phyloP scores from a whole-genome alignment of 1,140 invertebrate species.

The Microplitis demolitor region DNA sequence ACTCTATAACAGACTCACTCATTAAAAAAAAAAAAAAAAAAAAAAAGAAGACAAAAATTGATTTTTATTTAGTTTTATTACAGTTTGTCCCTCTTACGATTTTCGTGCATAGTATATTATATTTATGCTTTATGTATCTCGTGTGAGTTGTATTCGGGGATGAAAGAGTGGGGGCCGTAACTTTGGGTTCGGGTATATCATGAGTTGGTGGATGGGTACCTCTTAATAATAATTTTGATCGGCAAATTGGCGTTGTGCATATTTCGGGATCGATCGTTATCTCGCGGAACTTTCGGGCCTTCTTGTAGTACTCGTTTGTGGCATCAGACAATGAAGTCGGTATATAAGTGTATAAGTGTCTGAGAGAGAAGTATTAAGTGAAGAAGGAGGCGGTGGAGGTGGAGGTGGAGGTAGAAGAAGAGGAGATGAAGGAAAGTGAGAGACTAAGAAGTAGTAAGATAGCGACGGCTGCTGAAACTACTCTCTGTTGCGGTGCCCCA shows the following conservation, averaged over 20 bases:
- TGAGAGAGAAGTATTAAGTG: conserved; percentile 16
- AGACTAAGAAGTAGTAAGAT: neutral
- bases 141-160: too few relatives aligned
- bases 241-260: conserved; percentile 58
- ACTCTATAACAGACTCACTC: too few relatives aligned
- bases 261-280: conserved; percentile 58
- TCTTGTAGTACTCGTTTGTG: conserved; percentile 24
- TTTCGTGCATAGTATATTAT: neutral
- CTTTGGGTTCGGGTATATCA: neutral
- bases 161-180: neutral
- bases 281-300: conserved; percentile 52
- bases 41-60: too few relatives aligned
- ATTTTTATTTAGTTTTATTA: neutral
- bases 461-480: neutral
- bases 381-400: too few relatives aligned
- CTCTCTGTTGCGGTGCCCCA: neutral
- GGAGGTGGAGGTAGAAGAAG: neutral
- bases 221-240: conserved; percentile 62
- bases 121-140: neutral
- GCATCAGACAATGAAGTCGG: too few relatives aligned
- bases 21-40: too few relatives aligned
- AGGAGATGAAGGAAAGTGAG: conserved; percentile 6
- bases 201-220: conserved; percentile 30
- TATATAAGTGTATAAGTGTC: conserved; percentile 5
- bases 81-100: neutral